phyloP scores from a whole-genome alignment of 2,113 vertebrate genomes.

The Sylvilagus bachmani region DNA sequence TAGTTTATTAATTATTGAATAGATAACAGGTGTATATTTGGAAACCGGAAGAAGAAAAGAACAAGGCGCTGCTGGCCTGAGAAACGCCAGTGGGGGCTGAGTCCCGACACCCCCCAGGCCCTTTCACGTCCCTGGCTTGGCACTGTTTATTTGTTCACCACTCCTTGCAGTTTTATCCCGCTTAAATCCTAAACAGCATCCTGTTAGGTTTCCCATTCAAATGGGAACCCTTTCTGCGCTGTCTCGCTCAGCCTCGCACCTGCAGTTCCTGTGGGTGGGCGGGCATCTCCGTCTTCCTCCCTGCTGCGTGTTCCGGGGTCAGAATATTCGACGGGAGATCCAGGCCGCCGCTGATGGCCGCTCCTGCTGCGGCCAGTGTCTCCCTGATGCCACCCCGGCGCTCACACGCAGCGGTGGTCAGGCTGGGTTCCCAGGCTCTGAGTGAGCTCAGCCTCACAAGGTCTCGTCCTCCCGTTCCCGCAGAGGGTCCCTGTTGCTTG shows the following conservation, averaged over 20 bases:
- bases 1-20: not conserved
- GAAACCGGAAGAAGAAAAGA: not conserved
- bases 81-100: not conserved
- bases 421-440: not conserved
- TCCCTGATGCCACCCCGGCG: accelerated
- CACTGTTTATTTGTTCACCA: not conserved
- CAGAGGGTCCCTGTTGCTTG: not conserved
- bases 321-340: accelerated
- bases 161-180: not conserved
- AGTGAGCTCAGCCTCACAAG: not conserved
- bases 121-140: accelerated
- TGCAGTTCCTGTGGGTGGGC: too few species aligned
- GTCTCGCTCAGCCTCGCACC: accelerated
- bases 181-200: not conserved
- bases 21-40: not conserved
- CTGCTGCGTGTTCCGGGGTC: accelerated
- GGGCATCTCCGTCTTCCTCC: too few species aligned
- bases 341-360: accelerated
- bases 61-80: not conserved
- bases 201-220: not conserved
- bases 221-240: accelerated
- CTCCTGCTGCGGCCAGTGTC: too few species aligned
- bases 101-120: accelerated
- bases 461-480: not conserved
- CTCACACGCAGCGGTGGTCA: accelerated